phyloP scores from a whole-genome alignment of 2,888 invertebrate species.

The Megaustenia siamemsis region DNA sequence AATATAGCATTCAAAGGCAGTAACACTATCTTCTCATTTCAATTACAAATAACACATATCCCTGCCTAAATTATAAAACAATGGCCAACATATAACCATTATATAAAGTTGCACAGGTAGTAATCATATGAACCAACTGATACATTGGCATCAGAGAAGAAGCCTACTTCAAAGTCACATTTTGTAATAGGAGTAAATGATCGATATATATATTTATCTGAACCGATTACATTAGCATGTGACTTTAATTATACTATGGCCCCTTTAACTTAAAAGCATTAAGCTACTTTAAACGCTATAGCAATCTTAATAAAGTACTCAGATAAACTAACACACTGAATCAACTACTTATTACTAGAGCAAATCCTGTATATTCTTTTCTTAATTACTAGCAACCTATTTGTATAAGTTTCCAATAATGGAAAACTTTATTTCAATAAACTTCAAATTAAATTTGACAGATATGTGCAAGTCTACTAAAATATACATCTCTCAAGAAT shows the following conservation, averaged over 20 bases:
- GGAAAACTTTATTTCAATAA: too few species aligned
- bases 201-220: background rate
- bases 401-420: too few species aligned
- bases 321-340: too few species aligned
- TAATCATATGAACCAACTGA: background rate
- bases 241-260: conserved; percentile 11
- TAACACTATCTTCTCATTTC: background rate
- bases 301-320: too few species aligned
- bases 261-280: background rate
- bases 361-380: too few species aligned
- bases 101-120: background rate
- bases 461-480: too few species aligned
- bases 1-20: background rate
- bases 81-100: background rate
- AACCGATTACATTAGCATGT: conserved; percentile 23
- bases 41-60: background rate
- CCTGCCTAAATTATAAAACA: background rate
- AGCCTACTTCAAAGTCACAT: background rate
- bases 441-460: too few species aligned
- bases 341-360: too few species aligned
- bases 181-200: background rate
- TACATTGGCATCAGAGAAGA: background rate
- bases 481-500: too few species aligned
- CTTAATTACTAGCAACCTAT: too few species aligned
- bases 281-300: background rate